Conservation (phyloP, 1,140 invertebrate genomes). For the Camponotus vicinus region DNA sequence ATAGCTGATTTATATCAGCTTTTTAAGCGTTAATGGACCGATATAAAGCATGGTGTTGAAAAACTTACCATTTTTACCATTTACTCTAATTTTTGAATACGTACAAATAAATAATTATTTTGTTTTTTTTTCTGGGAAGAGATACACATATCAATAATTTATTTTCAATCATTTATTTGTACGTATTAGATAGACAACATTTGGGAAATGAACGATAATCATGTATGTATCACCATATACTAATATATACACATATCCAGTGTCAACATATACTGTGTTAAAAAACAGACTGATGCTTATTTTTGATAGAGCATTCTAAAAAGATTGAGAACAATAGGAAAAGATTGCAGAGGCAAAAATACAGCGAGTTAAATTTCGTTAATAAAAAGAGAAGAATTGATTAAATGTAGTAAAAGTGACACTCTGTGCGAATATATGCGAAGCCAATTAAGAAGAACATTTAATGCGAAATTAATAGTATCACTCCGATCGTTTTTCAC, state of each 20-base stretch:
- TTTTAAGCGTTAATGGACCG: slow-evolving; percentile 13
- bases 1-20: background rate
- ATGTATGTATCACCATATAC: background rate
- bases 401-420: background rate
- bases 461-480: background rate
- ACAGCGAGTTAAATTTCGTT: slow-evolving; percentile 6
- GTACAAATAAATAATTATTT: background rate
- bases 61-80: background rate
- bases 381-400: background rate
- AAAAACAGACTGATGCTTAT: slow-evolving; percentile 12
- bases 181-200: background rate
- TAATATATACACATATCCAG: no score
- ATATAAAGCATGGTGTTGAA: background rate
- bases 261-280: background rate
- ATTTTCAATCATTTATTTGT: background rate
- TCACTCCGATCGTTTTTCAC: background rate
- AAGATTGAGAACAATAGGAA: background rate
- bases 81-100: background rate
- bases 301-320: background rate
- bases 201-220: background rate
- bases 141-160: background rate
- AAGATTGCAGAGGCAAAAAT: background rate
- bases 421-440: background rate
- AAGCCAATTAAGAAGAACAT: background rate
- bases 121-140: background rate